phyloP scores from a whole-genome alignment of 30 jellyfish, hydroid and myxozoan species.

The Hydractinia echinata region DNA sequence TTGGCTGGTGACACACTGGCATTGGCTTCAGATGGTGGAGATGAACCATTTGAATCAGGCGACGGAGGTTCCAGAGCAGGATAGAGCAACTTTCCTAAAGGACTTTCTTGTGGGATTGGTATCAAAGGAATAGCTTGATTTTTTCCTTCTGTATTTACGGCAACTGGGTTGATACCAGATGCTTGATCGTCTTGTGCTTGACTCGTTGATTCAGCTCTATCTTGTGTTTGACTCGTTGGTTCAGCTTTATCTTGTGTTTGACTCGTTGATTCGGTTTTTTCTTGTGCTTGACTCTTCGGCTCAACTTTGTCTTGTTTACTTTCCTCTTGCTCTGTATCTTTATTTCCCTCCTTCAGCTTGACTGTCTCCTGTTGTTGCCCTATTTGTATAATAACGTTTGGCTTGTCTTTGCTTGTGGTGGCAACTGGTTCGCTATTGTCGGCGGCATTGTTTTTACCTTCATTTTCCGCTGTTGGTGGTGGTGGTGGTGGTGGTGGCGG shows the following conservation, averaged over 20 bases:
- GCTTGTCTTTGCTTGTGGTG: not conserved
- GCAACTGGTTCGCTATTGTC: not conserved
- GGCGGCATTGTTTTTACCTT: not conserved
- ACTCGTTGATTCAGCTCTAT: not conserved
- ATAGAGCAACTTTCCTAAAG: conserved; percentile 31
- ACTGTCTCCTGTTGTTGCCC: not conserved
- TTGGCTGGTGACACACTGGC: not conserved
- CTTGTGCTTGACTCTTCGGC: not conserved
- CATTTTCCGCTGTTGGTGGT: not conserved
- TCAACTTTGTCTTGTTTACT: not conserved
- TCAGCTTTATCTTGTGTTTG: not conserved
- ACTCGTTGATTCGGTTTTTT: not conserved
- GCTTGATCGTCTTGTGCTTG: not conserved
- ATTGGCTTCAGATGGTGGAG: not conserved
- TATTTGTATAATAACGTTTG: not conserved
- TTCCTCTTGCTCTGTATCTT: not conserved
- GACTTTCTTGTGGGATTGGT: conserved; percentile 41
- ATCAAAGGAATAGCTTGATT: conserved; percentile 30
- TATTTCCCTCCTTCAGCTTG: not conserved
- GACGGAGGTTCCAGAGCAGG: conserved; percentile 28
- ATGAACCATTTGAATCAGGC: no score
- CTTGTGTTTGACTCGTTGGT: not conserved
- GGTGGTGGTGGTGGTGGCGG: not conserved
- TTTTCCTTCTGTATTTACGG: not conserved
- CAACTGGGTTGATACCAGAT: not conserved